These are phyloP conservation scores for Myopa tessellatipennis DNA, from an alignment of 2,888 invertebrate species.

Conservation along the genomic window DNA sequence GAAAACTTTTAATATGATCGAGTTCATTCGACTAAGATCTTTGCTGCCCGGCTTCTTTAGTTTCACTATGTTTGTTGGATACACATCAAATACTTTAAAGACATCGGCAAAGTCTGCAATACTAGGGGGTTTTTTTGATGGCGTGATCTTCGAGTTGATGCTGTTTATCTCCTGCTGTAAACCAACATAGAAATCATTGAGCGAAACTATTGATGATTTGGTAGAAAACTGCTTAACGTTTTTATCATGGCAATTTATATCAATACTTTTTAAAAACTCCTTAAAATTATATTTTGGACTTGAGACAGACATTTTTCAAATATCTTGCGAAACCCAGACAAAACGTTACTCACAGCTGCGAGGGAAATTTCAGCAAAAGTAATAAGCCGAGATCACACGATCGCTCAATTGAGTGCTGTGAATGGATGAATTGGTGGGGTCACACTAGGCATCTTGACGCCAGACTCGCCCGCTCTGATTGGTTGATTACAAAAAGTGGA, in stretches of 20 bases:
- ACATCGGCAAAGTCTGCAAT: slow-evolving; percentile 56
- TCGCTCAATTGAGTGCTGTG: no score
- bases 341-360: neutral
- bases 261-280: slow-evolving; percentile 47
- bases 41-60: slow-evolving; percentile 48
- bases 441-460: no score
- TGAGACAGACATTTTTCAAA: neutral
- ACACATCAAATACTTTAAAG: slow-evolving; percentile 59
- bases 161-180: slow-evolving; percentile 52
- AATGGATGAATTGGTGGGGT: no score
- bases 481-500: no score
- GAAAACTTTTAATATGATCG: slow-evolving; percentile 45
- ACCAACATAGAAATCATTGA: slow-evolving; percentile 53
- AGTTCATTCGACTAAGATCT: slow-evolving; percentile 55
- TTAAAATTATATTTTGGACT: slow-evolving; percentile 18
- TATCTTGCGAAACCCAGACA: neutral
- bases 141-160: slow-evolving; percentile 47
- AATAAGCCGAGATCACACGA: no score
- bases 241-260: slow-evolving; percentile 47
- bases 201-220: slow-evolving; percentile 53
- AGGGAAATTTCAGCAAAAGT: no score
- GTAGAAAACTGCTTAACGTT: slow-evolving; percentile 54
- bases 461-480: no score
- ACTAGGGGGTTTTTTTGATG: slow-evolving; percentile 47
- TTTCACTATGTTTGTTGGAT: slow-evolving; percentile 59